phyloP scores from a whole-genome alignment of 2,113 vertebrate species.

The Cinclus cinclus region DNA sequence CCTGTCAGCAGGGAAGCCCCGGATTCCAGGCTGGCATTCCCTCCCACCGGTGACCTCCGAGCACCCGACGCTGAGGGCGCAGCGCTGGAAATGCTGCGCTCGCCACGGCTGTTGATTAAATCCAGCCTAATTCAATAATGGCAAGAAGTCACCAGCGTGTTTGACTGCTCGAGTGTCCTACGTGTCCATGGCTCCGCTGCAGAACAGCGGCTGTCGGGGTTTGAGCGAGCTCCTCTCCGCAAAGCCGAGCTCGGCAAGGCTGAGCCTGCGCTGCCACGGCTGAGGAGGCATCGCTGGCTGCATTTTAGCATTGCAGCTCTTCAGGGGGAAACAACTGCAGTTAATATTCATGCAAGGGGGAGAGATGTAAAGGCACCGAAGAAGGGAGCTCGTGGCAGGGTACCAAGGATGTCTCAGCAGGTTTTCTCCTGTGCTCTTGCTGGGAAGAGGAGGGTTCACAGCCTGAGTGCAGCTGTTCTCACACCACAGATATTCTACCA shows the following conservation, averaged over 20 bases:
- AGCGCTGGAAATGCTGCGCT: background rate
- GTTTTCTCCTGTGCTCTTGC: constrained; percentile 26
- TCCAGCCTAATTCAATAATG: background rate
- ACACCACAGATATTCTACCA: background rate
- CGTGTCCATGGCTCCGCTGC: fast-evolving
- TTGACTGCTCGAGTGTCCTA: background rate
- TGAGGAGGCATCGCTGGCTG: background rate
- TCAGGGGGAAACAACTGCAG: background rate
- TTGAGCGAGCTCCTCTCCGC: background rate
- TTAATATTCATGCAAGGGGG: constrained; percentile 21
- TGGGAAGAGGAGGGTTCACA: background rate
- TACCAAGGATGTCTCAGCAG: constrained; percentile 20
- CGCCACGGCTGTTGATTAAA: background rate
- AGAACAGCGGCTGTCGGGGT: background rate
- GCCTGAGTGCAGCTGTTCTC: background rate
- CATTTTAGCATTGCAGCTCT: background rate
- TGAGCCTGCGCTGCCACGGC: background rate
- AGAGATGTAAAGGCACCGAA: constrained; percentile 22
- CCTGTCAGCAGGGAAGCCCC: background rate
- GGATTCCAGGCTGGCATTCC: background rate
- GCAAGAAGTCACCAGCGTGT: background rate
- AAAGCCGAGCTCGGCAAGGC: background rate
- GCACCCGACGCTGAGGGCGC: background rate
- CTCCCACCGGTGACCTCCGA: background rate
- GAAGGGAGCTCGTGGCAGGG: constrained; percentile 12